phyloP scores from a whole-genome alignment of 2,113 vertebrate species.

The Procavia capensis region DNA sequence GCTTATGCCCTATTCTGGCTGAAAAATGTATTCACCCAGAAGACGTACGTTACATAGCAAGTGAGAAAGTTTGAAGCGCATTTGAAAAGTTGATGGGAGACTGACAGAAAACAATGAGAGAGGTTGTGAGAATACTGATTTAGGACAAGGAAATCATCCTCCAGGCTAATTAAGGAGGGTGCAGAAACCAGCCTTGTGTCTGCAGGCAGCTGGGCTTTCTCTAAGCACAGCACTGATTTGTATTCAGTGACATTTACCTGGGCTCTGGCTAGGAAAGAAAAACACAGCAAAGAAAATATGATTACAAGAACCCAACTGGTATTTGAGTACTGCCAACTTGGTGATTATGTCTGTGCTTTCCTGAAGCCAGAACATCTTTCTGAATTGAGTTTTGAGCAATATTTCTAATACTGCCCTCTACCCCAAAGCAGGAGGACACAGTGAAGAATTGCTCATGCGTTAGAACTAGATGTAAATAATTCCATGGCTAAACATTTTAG shows the following conservation, averaged over 20 bases:
- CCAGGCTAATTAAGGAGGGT: not conserved
- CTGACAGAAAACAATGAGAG: not conserved
- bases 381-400: not conserved
- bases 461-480: not conserved
- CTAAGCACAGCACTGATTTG: not conserved
- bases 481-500: not conserved
- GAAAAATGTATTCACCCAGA: not conserved
- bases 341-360: not conserved
- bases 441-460: not conserved
- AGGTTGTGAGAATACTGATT: not conserved
- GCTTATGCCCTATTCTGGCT: not conserved
- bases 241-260: slow-evolving; percentile 32
- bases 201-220: not conserved
- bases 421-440: not conserved
- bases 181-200: not conserved
- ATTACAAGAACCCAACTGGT: not conserved
- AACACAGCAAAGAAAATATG: not conserved
- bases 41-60: not conserved
- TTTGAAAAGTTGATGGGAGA: slow-evolving; percentile 31
- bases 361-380: not conserved
- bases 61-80: not conserved
- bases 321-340: not conserved
- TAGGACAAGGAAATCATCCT: not conserved
- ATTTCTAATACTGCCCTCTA: not conserved
- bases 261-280: not conserved